Evolutionary conservation across 2,888 invertebrate genomes (phyloP).

Genomic region (Hypomecis atomaria): DNA sequence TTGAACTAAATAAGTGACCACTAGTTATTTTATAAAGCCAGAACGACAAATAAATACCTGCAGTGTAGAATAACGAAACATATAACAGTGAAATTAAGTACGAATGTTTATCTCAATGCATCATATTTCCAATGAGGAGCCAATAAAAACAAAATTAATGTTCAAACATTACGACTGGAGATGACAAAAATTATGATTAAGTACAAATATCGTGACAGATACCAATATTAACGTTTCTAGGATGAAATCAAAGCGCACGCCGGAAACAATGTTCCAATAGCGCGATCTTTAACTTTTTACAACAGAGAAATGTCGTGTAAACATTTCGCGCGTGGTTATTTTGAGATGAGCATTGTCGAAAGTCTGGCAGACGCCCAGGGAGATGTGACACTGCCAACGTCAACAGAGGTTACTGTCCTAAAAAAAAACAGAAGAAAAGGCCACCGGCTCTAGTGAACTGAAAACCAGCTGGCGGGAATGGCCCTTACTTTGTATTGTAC

Average conservation of each 20-base stretch:
- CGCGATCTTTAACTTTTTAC: conserved; percentile 51
- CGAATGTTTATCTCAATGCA: neutral
- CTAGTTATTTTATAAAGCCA: too few relatives aligned
- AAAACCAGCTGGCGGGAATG: neutral
- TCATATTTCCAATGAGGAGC: neutral
- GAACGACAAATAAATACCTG: too few relatives aligned
- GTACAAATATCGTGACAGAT: conserved; percentile 36
- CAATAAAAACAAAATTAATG: conserved; percentile 8
- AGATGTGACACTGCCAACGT: conserved; percentile 79
- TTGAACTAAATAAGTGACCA: too few relatives aligned
- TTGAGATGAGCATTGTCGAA: conserved; percentile 76
- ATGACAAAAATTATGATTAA: conserved; percentile 42
- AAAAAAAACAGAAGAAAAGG: conserved; percentile 64
- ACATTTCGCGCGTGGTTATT: conserved; percentile 70
- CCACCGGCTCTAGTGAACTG: conserved; percentile 55
- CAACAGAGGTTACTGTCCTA: conserved; percentile 79
- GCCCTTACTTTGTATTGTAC: too few relatives aligned
- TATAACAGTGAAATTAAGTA: too few relatives aligned
- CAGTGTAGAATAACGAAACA: too few relatives aligned
- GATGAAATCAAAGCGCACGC: conserved; percentile 35
- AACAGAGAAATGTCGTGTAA: conserved; percentile 64
- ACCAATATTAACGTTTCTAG: conserved; percentile 25
- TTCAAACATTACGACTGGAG: conserved; percentile 32
- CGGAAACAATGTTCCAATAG: conserved; percentile 40
- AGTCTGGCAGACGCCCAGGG: conserved; percentile 76